Conservation (phyloP, 2,113 vertebrate genomes). For the Emydura subglobosa region DNA sequence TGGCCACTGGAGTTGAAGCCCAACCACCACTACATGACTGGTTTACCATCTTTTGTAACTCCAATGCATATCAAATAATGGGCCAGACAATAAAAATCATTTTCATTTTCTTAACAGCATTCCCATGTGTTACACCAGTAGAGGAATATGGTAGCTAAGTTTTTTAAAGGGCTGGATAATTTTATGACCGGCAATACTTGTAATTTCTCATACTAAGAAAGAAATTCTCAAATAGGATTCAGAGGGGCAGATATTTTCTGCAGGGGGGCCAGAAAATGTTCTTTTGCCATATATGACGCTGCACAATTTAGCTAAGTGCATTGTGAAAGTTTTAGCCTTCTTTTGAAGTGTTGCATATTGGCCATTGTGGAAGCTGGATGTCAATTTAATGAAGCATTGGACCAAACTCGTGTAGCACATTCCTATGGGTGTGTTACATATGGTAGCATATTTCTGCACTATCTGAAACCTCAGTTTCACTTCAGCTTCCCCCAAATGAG, state of each 20-base stretch:
- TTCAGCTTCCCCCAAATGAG: background rate
- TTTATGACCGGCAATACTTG: background rate
- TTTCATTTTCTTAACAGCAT: background rate
- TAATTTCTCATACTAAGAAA: background rate
- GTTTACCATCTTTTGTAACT: background rate
- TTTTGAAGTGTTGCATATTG: background rate
- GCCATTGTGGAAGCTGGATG: background rate
- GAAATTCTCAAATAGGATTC: background rate
- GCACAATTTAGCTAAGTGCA: background rate
- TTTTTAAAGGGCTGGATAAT: background rate
- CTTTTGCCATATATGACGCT: background rate
- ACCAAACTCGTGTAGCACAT: background rate
- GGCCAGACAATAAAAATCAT: background rate
- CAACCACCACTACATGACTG: background rate
- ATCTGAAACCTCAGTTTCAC: background rate
- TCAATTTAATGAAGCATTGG: background rate
- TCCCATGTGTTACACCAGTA: accelerated
- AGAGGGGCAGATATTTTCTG: background rate
- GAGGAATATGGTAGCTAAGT: background rate
- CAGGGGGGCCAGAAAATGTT: background rate
- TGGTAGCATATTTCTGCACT: background rate
- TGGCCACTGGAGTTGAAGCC: background rate
- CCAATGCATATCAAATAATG: background rate
- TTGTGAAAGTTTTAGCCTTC: background rate
- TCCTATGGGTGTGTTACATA: background rate